A percentile compares a stretch with the other conserved stretches of the same genome.
Conservation (phyloP, 2,113 vertebrate species). For the Psophia crepitans region DNA sequence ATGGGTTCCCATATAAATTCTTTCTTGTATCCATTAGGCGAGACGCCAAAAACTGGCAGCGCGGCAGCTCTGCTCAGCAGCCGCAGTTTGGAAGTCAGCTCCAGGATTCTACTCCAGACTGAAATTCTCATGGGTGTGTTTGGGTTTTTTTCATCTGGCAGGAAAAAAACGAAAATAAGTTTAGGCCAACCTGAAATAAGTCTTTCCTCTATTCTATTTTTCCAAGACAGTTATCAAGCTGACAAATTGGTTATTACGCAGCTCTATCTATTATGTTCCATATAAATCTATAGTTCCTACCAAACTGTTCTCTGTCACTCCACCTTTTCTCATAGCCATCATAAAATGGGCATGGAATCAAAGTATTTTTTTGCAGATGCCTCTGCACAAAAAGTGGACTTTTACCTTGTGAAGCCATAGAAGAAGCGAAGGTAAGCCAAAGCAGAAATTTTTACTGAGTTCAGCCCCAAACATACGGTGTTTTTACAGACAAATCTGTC, state of each 20-base stretch:
- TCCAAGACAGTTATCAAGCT: background rate
- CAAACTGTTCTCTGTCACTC: background rate
- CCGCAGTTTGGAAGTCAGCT: background rate
- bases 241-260: background rate
- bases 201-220: background rate
- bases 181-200: background rate
- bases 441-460: background rate
- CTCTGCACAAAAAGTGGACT: background rate
- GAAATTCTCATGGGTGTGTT: background rate
- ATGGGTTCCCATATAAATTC: background rate
- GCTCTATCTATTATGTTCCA: background rate
- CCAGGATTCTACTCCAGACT: background rate
- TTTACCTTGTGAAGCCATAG: background rate
- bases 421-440: background rate
- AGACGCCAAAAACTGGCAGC: background rate
- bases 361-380: background rate
- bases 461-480: background rate
- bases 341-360: background rate
- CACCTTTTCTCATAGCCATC: background rate
- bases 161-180: background rate
- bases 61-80: background rate
- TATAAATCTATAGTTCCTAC: background rate
- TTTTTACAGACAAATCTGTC: background rate
- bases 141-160: background rate
- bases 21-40: background rate